Conservation (phyloP, 2,888 invertebrate genomes). For the Tachina grossa region DNA sequence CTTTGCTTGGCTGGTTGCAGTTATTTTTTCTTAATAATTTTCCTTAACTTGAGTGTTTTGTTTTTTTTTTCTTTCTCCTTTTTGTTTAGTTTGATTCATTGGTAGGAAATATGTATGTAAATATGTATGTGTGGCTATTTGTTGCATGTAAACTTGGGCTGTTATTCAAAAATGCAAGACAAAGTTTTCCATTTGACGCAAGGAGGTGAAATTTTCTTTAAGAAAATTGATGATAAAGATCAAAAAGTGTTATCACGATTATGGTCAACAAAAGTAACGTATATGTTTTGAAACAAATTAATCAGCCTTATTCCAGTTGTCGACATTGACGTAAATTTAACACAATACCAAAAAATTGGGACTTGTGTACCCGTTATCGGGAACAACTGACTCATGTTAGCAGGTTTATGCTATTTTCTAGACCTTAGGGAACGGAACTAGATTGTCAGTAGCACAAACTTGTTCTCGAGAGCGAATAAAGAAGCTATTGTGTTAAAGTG, state of each 20-base stretch:
- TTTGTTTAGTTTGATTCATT: constrained; percentile 24
- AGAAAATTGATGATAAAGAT: not conserved
- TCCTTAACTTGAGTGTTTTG: not conserved
- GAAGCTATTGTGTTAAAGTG: too few relatives aligned
- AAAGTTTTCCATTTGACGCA: not conserved
- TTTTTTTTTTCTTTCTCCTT: not conserved
- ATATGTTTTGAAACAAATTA: not conserved
- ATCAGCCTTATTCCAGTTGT: not conserved
- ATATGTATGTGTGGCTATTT: not conserved
- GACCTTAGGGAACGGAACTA: too few relatives aligned
- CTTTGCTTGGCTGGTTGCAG: constrained; percentile 64
- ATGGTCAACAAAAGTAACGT: not conserved
- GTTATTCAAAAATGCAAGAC: constrained; percentile 46
- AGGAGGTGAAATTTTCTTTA: constrained; percentile 49
- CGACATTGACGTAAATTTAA: too few relatives aligned
- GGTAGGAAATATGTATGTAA: too few relatives aligned
- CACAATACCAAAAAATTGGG: too few relatives aligned
- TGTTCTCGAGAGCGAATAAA: too few relatives aligned
- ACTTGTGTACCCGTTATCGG: too few relatives aligned
- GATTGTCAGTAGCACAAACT: too few relatives aligned
- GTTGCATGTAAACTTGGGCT: constrained; percentile 58
- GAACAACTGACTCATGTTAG: too few relatives aligned
- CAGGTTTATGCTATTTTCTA: too few relatives aligned
- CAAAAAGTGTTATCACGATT: constrained; percentile 21
- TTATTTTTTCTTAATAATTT: constrained; percentile 38